Percentiles rank a stretch among this genome's conserved stretches.
Evolutionary conservation across 2,113 vertebrate genomes (phyloP).

Genomic region (Ranitomeya variabilis): DNA sequence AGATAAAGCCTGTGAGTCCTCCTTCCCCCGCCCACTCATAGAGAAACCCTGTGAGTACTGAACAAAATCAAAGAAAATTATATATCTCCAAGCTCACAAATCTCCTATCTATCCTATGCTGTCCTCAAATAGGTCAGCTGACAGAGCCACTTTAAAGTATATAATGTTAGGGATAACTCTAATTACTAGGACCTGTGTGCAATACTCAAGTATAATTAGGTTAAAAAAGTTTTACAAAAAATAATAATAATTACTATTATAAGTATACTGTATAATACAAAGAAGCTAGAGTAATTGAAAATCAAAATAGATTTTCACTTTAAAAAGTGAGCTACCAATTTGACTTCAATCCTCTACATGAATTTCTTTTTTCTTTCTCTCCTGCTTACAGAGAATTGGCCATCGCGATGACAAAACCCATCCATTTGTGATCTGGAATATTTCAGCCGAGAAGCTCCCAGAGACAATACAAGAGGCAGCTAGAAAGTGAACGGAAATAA

Average conservation of each 20-base stretch:
- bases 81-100: no score
- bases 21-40: no score
- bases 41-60: no score
- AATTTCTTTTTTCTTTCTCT: neutral
- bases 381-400: constrained; percentile 35
- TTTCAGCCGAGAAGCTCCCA: constrained; percentile 17
- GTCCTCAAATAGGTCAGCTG: no score
- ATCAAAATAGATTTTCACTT: neutral
- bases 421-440: constrained; percentile 41
- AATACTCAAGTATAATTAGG: no score
- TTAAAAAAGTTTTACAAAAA: neutral
- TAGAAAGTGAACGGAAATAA: constrained; percentile 28
- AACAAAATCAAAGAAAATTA: no score
- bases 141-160: no score
- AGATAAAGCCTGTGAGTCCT: no score
- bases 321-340: neutral
- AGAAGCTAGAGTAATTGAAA: neutral
- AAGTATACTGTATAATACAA: neutral
- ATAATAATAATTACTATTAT: neutral
- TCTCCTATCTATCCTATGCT: no score
- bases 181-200: no score
- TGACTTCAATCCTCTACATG: neutral
- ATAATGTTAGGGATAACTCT: no score
- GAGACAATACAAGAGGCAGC: constrained; percentile 27
- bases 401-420: neutral